Evolutionary conservation across 1,140 invertebrate genomes (phyloP), one percentile per base, ranked within the genome.

Genomic region (Eciton burchellii): DNA sequence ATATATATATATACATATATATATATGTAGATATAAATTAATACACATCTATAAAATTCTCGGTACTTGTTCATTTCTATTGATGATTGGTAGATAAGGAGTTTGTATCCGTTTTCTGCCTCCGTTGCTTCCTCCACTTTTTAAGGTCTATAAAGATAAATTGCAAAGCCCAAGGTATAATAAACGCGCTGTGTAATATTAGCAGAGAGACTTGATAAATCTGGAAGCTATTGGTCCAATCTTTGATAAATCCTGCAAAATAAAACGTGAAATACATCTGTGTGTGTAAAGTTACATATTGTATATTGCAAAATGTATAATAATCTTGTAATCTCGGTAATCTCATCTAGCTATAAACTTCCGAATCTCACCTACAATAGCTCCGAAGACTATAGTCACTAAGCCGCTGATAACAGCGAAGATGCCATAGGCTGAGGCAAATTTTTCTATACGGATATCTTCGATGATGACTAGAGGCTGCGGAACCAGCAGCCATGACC

Each of bases 371-470:
- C 94, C 94, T 47, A 93, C 89, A 45, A 94, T 82, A n/a, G 94
- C 93, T 54, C 93, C 93, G 54, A 92, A 90, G 19, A 93, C 35
- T 1, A 93, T 90, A 0, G 91, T 92, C 11, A 92, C 92, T 24
- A 92, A 47, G 19, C 93, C 94, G 68, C 87, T 92, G 19, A 94
- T 92, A 29, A 94, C 89, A 0, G 92, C 89, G 70, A 86, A 93
- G 63, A 94, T 88, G 1, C 94, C 93, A 72, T 94, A 94, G 9
- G 93, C 93, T 5, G 93, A 93, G 26, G 94, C 91, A 81, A 93
- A 93, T 83, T 93, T 92, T 47, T 94, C 93, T 63, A 94, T 87
- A 35, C 83, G 88, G 35, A 93, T 87, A 66, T 93, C 90, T 87
- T 94, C 94, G 0, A 94, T 92, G 8, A 94, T 89, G 8, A 92